Base-by-base conservation (phyloP, 2,888 invertebrate genomes). In the Psylliodes chrysocephalus region DNA sequence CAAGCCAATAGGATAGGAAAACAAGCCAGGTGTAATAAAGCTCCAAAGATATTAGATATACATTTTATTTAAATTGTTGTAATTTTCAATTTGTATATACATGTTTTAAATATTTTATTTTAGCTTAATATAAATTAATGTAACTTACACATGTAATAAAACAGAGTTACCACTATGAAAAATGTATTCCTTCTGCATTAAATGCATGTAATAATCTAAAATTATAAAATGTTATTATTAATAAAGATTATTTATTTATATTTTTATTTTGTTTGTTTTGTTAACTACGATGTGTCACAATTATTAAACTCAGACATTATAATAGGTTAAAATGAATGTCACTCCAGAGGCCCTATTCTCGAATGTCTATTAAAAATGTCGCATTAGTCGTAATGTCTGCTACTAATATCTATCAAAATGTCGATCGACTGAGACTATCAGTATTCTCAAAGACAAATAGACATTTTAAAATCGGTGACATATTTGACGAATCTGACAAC, bases 171-270 rank as follows among this genome's bases (percentile, higher is more conserved):
- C 15, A 28, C 81, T 82, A 91, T 66, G 91, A 88, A 85, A 98
- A 98, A 85, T 98, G 98, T 80, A 98, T 92, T 76, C 96, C 97
- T 82, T 92, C 91, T 56, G 88, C 86, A 83, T 98, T 98, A 81
- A 98, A 98, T 33, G 90, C 91, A 82, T 74, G 72, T 62, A 77
- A 68, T 59, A 77, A 60, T 30, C 76, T 68, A 79, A 81, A 71
- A 68, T 38, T 59, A 51, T 38, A 51, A 38, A 19, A 30, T 44
- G 53, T 53, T 63, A 55, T 56, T 60, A 63, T 67, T 51, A 65
- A 63, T 64, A 65, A 66, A 62, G 15, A 38, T 53, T 64, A 55
- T 64, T 59, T 57, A 64, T 55, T 30, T 55, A 33, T 15, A 15
- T 64, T 52, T 17, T 22, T 49, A 10, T 38, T 53, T 40, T 47